Evolutionary conservation across 1,140 invertebrate species (phyloP).

Genomic region (Atta texana): DNA sequence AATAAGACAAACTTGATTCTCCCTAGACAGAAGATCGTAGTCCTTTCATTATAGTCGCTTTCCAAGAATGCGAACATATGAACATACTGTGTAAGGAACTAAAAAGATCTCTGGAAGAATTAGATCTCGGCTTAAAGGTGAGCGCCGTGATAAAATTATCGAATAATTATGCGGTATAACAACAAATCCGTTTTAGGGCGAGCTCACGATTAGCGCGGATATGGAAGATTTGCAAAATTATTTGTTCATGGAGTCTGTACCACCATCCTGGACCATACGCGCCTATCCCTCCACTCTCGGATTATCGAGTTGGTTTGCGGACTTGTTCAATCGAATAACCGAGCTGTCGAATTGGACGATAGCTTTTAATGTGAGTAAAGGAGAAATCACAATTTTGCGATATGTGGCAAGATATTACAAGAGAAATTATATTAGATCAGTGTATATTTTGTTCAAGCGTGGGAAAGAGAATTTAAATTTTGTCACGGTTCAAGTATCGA

Average conservation of each 20-base stretch:
- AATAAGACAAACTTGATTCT: slow-evolving; percentile 19
- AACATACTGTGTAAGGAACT: slow-evolving; percentile 94
- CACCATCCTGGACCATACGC: slow-evolving; percentile 92
- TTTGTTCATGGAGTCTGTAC: slow-evolving; percentile 95
- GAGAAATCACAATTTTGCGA: background rate
- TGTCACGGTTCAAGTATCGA: background rate
- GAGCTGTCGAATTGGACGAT: slow-evolving; percentile 93
- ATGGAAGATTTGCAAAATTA: slow-evolving; percentile 95
- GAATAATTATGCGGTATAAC: background rate
- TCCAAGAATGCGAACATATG: slow-evolving; percentile 98
- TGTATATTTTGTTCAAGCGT: background rate
- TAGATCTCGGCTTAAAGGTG: slow-evolving; percentile 95
- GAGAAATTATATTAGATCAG: background rate
- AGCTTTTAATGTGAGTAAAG: slow-evolving; percentile 89
- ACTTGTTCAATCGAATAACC: slow-evolving; percentile 92
- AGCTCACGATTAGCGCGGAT: slow-evolving; percentile 95
- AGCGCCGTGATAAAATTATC: slow-evolving; percentile 67
- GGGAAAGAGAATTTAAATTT: slow-evolving; percentile 17
- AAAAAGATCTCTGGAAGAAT: slow-evolving; percentile 92
- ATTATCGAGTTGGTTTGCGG: slow-evolving; percentile 95
- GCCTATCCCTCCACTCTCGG: slow-evolving; percentile 96
- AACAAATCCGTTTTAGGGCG: slow-evolving; percentile 88
- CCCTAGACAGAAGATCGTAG: slow-evolving; percentile 92
- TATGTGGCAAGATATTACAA: background rate
- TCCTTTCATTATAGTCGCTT: slow-evolving; percentile 96